Evolutionary conservation across 1,140 invertebrate genomes (phyloP).

Genomic region (Calosoma granatense): DNA sequence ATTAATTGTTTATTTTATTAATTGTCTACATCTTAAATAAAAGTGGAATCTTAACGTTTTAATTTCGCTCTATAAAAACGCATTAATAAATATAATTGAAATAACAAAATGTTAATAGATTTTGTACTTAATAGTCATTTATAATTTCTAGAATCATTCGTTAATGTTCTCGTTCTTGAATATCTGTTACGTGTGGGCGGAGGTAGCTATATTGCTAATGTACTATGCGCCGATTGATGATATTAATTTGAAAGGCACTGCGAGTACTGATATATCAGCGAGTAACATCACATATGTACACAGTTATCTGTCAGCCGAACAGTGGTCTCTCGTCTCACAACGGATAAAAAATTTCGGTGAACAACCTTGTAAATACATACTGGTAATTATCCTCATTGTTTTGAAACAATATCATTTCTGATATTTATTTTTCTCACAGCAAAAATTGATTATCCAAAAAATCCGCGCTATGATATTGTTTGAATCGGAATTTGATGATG

Average conservation of each 20-base stretch:
- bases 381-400: conserved; percentile 21
- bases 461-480: conserved; percentile 23
- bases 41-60: too few relatives aligned
- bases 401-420: conserved; percentile 3
- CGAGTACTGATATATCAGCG: conserved; percentile 19
- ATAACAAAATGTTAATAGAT: conserved; percentile 2
- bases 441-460: conserved; percentile 29
- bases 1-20: too few relatives aligned
- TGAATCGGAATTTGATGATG: conserved; percentile 20
- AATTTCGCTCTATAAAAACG: too few relatives aligned
- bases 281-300: conserved; percentile 28
- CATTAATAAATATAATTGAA: too few relatives aligned
- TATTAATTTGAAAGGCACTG: conserved; percentile 14
- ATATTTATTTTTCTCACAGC: conserved; percentile 19
- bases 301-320: conserved; percentile 24
- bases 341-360: conserved; percentile 33
- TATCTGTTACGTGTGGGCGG: conserved; percentile 28
- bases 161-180: conserved; percentile 28
- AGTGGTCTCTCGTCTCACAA: conserved; percentile 30
- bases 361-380: conserved; percentile 25
- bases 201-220: conserved; percentile 24
- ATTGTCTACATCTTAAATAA: too few relatives aligned
- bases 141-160: conserved; percentile 26
- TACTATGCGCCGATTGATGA: conserved; percentile 24
- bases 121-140: conserved; percentile 11